Conservation (phyloP, 2,113 vertebrate genomes). For the Petrocephalus zakoni region DNA sequence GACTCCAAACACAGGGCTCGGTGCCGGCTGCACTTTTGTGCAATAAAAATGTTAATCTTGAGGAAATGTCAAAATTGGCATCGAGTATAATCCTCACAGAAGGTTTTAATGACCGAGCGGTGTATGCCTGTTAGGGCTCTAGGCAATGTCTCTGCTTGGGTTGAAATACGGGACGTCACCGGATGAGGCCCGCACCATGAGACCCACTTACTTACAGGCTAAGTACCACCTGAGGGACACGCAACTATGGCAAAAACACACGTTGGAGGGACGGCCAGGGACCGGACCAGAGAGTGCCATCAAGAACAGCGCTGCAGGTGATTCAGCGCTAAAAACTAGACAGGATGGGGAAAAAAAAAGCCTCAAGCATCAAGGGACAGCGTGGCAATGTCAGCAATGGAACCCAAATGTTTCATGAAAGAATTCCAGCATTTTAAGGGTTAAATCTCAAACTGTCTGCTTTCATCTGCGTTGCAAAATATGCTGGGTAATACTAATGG, state of each 20-base stretch:
- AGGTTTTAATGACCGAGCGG: not conserved
- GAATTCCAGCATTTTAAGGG: not conserved
- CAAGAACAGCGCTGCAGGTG: not conserved
- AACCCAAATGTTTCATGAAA: not conserved
- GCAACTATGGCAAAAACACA: not conserved
- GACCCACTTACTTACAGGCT: not conserved
- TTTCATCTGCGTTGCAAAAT: not conserved
- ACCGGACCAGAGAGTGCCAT: not conserved
- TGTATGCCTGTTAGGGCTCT: not conserved
- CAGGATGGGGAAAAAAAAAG: not conserved
- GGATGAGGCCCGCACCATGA: not conserved
- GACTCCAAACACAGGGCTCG: not conserved
- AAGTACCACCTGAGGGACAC: not conserved
- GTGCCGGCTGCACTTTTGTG: not conserved
- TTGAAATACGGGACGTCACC: not conserved
- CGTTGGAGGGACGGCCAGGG: not conserved
- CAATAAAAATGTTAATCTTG: conserved; percentile 10
- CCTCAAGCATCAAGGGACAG: not conserved
- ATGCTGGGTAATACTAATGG: not conserved
- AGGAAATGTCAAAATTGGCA: not conserved
- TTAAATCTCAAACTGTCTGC: not conserved
- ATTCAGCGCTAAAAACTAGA: not conserved
- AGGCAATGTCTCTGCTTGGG: not conserved
- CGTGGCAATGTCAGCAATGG: not conserved
- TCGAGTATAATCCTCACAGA: not conserved